Base-by-base conservation (phyloP, 1,140 invertebrate species). In the Panagrolaimus sp. region DNA sequence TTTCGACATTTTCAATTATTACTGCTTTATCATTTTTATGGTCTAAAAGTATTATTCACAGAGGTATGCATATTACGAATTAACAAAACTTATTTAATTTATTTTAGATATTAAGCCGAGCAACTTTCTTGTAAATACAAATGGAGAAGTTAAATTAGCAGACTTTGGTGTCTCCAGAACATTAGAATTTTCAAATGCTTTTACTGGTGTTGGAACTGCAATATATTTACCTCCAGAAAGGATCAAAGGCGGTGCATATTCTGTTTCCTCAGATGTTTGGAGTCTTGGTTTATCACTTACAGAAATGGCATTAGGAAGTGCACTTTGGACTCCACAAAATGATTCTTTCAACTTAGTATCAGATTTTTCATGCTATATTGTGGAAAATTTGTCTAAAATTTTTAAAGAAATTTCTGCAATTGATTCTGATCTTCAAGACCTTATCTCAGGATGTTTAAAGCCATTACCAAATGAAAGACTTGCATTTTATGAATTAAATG, bases 201-300 rank as follows among this genome's bases (percentile, higher is more conserved):
- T 75, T 63, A 84, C 84, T 20, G 84, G 84, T 73, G 82, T 86
- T 16, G 85, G 85, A 63, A 86, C 85, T 8, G 85, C 85, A 72
- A 83, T 80, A 61, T 86, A 86, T 71, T 85, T 86, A 84, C 83
- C 85, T 9, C 85, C 85, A 4, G 85, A 86, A 68, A 70, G 85
- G 68, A 79, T 84, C 42, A 68, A 76, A 64, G 84, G 84, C 16
- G 77, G 83, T 38, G 78, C 80, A 14, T 85, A 85, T 72, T 42
- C 65, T 66, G 46, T 23, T 74, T 16, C 44, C 16, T n/a, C 27
- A 13, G 85, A 86, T 71, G 83, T 86, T 11, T 86, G 85, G 85
- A 86, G 85, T 73, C 67, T 85, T 9, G 85, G 85, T 2, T 72
- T 86, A 38, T 80, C 84, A 8, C 64, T 86, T 48, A 83, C 81